Conservation (phyloP, 2,888 invertebrate species). For the Tipula helvola region DNA sequence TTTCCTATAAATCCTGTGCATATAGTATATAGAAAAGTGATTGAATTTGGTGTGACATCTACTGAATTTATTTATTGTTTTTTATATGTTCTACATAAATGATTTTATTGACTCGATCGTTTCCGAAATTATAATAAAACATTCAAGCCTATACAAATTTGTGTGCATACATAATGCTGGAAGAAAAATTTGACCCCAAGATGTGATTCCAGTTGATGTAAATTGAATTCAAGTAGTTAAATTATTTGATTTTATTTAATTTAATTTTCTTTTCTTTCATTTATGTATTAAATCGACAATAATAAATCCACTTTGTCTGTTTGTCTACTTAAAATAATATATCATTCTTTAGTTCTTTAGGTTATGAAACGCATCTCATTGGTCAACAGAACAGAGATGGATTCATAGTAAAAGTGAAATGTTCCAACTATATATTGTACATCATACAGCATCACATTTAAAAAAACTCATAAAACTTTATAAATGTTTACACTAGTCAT, state of each 20-base stretch:
- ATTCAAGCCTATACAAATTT: not conserved
- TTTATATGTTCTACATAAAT: not conserved
- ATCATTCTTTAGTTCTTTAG: not conserved
- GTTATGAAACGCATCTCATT: not conserved
- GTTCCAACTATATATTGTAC: no score
- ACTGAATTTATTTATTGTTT: no score
- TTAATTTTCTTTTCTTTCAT: not conserved
- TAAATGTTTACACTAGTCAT: not conserved
- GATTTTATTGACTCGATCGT: not conserved
- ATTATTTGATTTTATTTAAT: not conserved
- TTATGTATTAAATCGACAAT: not conserved
- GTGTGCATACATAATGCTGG: not conserved
- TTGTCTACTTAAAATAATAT: not conserved
- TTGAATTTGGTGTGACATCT: not conserved
- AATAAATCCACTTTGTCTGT: not conserved
- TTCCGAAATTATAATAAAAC: not conserved
- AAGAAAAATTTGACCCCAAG: not conserved
- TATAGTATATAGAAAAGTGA: not conserved
- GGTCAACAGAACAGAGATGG: not conserved
- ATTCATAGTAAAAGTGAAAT: no score
- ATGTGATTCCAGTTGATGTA: not conserved
- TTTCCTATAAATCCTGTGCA: not conserved
- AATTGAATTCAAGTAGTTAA: not conserved
- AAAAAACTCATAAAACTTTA: not conserved
- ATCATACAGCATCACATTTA: not conserved